Evolutionary conservation across 2,888 invertebrate genomes (phyloP), one percentile per base, ranked within the genome.

Genomic region (Athripsodes cinereus): DNA sequence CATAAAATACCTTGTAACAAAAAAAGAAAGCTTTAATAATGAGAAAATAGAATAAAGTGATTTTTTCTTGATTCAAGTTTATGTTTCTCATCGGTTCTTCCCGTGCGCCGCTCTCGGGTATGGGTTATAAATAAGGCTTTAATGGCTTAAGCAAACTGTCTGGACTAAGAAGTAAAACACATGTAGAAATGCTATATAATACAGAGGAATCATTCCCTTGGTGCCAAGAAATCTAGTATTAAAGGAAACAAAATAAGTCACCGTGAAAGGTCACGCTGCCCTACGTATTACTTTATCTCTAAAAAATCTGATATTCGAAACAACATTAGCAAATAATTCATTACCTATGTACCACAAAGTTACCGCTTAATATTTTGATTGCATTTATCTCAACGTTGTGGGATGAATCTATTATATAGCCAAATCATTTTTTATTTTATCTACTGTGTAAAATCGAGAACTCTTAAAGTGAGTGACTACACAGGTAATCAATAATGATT

Each of bases 101-200:
- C 54, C 61, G 60, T 40, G 44, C 55, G 51, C 60, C 46, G 56
- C 59, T 53, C 61, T 35, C 57, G 52, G 56, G 59, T 59, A 59
- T 58, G 46, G 61, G 61, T 54, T 62, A 62, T 62, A 62, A 62
- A 62, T 62, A 62, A 62, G 57, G 59, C 57, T 62, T 59, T 62
- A 62, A 62, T 57, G 61, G 61, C 59, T 62, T 62, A 62, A 59
- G 59, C 59, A 59, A 59, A 62, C 61, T 62, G 61, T 62, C 61
- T 62, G 61, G 52, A 52, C 55, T 61, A 55, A 61, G 40, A 40
- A 40, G 40, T n/a, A n/a, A 13, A n/a, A 40, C 40, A 16, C 13
- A 40, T 13, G n/a, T 40, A 40, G 40, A 22, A 22, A 34, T 54
- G 47, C 31, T 31, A 31, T 34, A 31, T 34, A 31, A 22, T 22